A percentile compares a stretch with the other conserved stretches of the same genome.
These are phyloP conservation scores for Subacronicta megacephala DNA, from an alignment of 2,888 invertebrate species.

Conservation along the genomic window DNA sequence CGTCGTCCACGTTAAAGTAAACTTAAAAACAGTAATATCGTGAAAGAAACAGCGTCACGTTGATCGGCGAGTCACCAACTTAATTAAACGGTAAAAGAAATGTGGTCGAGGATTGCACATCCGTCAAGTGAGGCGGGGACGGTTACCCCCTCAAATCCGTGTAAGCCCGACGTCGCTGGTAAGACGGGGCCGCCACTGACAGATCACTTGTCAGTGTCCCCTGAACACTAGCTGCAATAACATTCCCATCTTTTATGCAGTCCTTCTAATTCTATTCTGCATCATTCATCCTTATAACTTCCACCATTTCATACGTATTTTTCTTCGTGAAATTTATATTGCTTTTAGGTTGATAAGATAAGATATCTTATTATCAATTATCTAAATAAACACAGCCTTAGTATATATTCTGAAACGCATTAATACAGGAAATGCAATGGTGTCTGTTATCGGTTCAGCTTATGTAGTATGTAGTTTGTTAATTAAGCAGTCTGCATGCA, in stretches of 20 bases:
- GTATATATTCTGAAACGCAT: conserved; percentile 1
- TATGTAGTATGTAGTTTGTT: conserved; percentile 64
- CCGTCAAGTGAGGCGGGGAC: conserved; percentile 70
- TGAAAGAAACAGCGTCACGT: conserved; percentile 24
- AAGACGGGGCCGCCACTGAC: conserved; percentile 66
- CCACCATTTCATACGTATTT: conserved; percentile 7
- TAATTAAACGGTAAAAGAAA: conserved; percentile 61
- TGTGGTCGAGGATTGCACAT: conserved; percentile 63
- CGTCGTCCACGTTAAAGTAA: conserved; percentile 4
- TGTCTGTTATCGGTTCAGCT: conserved; percentile 55
- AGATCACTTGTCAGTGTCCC: conserved; percentile 75
- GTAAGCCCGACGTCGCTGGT: conserved; percentile 65
- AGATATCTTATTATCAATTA: neutral
- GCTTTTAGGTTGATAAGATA: conserved; percentile 6
- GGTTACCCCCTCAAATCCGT: conserved; percentile 72
- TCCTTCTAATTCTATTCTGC: conserved; percentile 29
- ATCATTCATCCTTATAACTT: conserved; percentile 38
- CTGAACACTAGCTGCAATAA: conserved; percentile 50
- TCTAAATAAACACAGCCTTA: neutral
- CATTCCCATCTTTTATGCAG: conserved; percentile 55
- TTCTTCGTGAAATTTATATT: conserved; percentile 4
- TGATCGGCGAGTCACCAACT: conserved; percentile 46
- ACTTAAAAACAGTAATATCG: conserved; percentile 17
- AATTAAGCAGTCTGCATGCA: conserved; percentile 81
- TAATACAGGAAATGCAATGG: conserved; percentile 47